Conservation (phyloP, 2,797 vertebrate genomes). For the Tarsius wallacei region DNA sequence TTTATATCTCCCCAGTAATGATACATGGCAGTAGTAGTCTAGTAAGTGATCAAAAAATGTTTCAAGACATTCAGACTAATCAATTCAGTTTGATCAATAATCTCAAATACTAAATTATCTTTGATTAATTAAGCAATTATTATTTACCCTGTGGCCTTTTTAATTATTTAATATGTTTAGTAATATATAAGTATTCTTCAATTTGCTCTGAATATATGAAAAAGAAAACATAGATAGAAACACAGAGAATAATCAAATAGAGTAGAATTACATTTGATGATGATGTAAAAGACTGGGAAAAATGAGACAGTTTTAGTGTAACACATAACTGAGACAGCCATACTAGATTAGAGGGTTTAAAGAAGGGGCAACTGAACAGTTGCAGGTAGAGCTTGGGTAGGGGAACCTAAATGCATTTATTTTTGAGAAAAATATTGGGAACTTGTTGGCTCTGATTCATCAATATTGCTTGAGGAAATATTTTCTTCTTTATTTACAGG, state of each 20-base stretch:
- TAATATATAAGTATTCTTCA: background rate
- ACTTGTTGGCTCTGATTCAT: background rate
- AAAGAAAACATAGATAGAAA: background rate
- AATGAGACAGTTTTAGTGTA: background rate
- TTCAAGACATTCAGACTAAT: background rate
- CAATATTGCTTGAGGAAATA: background rate
- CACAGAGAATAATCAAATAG: background rate
- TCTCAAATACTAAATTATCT: background rate
- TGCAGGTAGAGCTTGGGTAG: background rate
- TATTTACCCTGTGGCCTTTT: background rate
- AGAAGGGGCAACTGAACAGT: background rate
- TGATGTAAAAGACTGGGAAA: background rate
- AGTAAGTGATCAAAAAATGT: background rate
- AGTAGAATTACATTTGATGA: background rate
- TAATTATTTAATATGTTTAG: background rate
- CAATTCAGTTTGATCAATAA: background rate
- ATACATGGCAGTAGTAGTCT: background rate
- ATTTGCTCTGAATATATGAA: background rate
- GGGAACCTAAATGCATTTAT: background rate
- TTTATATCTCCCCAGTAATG: background rate
- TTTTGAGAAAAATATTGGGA: background rate
- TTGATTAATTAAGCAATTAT: background rate
- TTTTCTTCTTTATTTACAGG: background rate
- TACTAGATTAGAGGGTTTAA: background rate
- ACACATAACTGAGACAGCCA: background rate